Base-by-base conservation (phyloP, 2,888 invertebrate species). In the Drosophila villosipedis region DNA sequence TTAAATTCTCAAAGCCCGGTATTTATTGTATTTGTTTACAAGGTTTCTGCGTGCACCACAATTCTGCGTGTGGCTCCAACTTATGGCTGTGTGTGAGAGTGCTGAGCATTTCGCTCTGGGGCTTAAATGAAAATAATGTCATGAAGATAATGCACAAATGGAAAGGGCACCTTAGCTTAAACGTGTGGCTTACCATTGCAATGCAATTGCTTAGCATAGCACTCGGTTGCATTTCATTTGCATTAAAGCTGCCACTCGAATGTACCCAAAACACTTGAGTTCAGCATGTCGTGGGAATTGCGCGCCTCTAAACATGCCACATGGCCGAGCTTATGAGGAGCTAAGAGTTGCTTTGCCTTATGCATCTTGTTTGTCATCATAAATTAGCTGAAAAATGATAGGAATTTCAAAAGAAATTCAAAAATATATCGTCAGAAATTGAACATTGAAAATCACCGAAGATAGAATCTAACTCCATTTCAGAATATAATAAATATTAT, bases 1-100 rank as follows among this genome's bases (percentile, higher is more conserved):
- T 78, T 75, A 67, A 78, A 80, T 69, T 80, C 72, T 39, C 50
- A 30, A 85, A 85, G 89, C 86, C 82, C 76, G 63, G 70, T 88
- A 85, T 85, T 85, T 85, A 85, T 85, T 85, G 84, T 88, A 80
- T 88, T 85, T 85, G 85, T 88, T 88, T 85, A 86, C 86, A 85
- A 83, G 85, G 86, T 88, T 85, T 88, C 82, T 85, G 84, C 89
- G 84, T 88, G 88, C 78, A 82, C 76, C 78, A 80, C 78, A 85
- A 85, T 80, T 73, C 83, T 78, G 80, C 71, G 79, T 84, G 39
- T 61, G 9, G 19, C 47, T 52, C 61, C 80, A 72, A 80, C 82
- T 84, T 86, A 75, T 82, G 73, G 69, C 57, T 49, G 43, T 25
- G 59, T 43, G 41, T 50, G 37, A n/a, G 59, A 39, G 55, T 55